Evolutionary conservation across 2,113 vertebrate genomes (phyloP), one percentile per base, ranked within the genome.

Genomic region (Pheucticus melanocephalus): DNA sequence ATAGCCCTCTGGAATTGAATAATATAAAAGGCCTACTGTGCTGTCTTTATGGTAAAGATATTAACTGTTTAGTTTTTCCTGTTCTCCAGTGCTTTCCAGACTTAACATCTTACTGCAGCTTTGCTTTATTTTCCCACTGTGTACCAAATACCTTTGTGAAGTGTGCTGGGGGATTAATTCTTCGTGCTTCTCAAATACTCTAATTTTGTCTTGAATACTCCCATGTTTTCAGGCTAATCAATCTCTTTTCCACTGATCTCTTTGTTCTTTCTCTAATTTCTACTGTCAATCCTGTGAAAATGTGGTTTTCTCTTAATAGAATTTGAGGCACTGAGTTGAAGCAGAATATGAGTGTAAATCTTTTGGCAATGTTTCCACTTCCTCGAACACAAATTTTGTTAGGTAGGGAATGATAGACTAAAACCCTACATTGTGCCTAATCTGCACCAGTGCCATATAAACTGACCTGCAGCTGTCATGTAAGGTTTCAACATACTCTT

Each of bases 251-350:
- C 18, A 53, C 7, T 57, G 9, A 53, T 72, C 23, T 85, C 54
- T 60, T 71, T 57, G 40, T 82, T 82, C 30, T 68, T 92, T 63
- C 59, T 78, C n/a, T 87, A 61, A 56, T 87, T 91, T 89, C 54
- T 65, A 20, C 33, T 48, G 9, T n/a, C 31, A 78, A 3, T 53
- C 21, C 11, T 61, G 23, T 53, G 59, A 81, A 88, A 73, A 76
- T 22, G 1, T 53, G 23, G 1, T 30, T 79, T 92, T 73, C 42
- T 70, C 42, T 57, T 40, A 39, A 22, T 0, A 82, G 45, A 69
- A 57, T 60, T 61, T 69, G 66, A 64, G 48, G 25, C 18, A 51
- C 8, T 27, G 14, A 53, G 14, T 42, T 78, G 44, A 91, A 50
- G 47, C 20, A 92, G 22, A 86, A 77, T 11, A 2, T 73, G 15